These are phyloP conservation scores for Beris morrisii DNA, from an alignment of 2,888 invertebrate genomes.

Conservation along the genomic window DNA sequence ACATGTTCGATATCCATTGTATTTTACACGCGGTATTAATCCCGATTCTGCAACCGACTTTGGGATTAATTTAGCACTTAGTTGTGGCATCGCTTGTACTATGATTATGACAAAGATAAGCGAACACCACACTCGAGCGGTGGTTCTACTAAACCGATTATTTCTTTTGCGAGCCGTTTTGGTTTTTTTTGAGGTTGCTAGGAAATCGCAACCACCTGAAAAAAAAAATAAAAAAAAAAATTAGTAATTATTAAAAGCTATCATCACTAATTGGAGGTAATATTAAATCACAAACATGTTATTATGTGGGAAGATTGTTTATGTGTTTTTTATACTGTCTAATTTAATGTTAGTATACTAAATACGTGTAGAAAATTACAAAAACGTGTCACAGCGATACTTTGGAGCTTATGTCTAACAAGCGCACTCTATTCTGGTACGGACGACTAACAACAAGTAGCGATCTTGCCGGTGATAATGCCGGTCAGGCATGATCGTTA, in stretches of 20 bases:
- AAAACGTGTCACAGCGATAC: neutral
- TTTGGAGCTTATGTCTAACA: neutral
- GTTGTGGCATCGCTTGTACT: conserved; percentile 32
- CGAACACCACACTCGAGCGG: conserved; percentile 38
- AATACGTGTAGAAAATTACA: conserved; percentile 1
- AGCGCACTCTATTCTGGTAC: neutral
- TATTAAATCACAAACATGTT: conserved; percentile 5
- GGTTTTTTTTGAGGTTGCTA: conserved; percentile 45
- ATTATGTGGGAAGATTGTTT: conserved; percentile 8
- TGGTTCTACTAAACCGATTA: conserved; percentile 18
- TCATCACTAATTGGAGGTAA: conserved; percentile 9
- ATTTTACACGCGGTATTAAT: neutral
- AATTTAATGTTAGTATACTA: too few species aligned
- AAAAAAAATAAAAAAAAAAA: conserved; percentile 35
- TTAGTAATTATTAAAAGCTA: conserved; percentile 37
- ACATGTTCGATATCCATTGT: conserved; percentile 1
- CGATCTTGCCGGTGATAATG: neutral
- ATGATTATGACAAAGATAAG: conserved; percentile 35
- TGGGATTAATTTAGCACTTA: conserved; percentile 1
- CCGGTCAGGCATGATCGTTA: conserved; percentile 1
- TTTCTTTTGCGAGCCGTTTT: conserved; percentile 47
- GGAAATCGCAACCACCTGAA: conserved; percentile 47
- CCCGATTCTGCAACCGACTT: neutral
- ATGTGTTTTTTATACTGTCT: neutral
- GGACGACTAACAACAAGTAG: neutral